phyloP scores from a whole-genome alignment of 2,113 vertebrate genomes.

The Pardalotus punctatus region DNA sequence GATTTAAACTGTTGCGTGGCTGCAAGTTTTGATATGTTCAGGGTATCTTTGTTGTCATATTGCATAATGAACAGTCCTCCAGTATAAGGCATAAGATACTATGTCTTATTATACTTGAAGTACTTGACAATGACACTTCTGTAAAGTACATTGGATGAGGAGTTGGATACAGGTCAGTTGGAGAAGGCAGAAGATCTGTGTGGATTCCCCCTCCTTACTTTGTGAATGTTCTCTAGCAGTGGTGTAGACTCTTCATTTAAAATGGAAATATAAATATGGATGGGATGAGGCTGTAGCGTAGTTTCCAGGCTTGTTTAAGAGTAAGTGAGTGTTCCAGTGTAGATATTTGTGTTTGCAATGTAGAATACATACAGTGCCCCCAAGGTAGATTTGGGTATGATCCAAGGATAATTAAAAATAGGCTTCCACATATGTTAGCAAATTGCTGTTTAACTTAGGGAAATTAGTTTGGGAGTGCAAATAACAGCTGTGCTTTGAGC shows the following conservation, averaged over 20 bases:
- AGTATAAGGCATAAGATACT: not conserved
- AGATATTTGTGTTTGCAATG: not conserved
- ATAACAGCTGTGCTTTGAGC: not conserved
- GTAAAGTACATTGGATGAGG: not conserved
- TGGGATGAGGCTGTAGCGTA: not conserved
- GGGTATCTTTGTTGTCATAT: not conserved
- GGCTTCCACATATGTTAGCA: not conserved
- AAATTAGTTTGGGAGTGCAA: not conserved
- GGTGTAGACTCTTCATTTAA: not conserved
- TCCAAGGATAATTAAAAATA: constrained; percentile 23
- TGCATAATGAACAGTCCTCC: not conserved
- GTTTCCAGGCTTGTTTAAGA: not conserved
- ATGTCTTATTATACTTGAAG: not conserved
- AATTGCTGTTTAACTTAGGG: not conserved
- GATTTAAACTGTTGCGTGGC: not conserved
- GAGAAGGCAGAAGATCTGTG: not conserved
- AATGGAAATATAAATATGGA: not conserved
- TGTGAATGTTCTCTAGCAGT: not conserved
- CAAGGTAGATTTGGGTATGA: not conserved
- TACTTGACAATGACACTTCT: not conserved
- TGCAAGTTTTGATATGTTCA: not conserved
- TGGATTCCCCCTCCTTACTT: not conserved
- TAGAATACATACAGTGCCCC: not conserved
- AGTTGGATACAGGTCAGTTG: not conserved
- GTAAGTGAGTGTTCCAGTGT: not conserved